Conservation (phyloP, 1,140 invertebrate genomes). For the Ridgeia piscesae region DNA sequence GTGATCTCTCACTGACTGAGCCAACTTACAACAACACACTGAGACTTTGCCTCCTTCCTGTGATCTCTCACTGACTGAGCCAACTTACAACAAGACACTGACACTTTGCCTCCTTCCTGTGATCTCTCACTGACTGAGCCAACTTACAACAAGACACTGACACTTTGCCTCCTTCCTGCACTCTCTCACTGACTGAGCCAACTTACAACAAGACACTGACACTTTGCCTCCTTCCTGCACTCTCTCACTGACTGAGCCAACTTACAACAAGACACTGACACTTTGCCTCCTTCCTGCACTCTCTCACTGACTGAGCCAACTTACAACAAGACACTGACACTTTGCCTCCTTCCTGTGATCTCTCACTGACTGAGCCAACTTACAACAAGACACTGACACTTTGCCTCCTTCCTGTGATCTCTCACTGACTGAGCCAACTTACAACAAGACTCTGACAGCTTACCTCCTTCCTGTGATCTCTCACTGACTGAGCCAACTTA, state of each 20-base stretch:
- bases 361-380: slow-evolving; percentile 62
- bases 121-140: slow-evolving; percentile 60
- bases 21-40: slow-evolving; percentile 67
- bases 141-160: slow-evolving; percentile 70
- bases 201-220: slow-evolving; percentile 38
- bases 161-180: slow-evolving; percentile 68
- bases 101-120: too few species aligned
- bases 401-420: too few species aligned
- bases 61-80: slow-evolving; percentile 64
- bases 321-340: slow-evolving; percentile 69
- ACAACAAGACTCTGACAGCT: slow-evolving; percentile 67
- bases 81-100: slow-evolving; percentile 40
- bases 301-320: slow-evolving; percentile 63
- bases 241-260: slow-evolving; percentile 61
- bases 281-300: slow-evolving; percentile 67
- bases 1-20: slow-evolving; percentile 64
- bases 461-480: slow-evolving; percentile 68
- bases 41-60: slow-evolving; percentile 68
- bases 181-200: slow-evolving; percentile 62
- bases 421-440: slow-evolving; percentile 64
- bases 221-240: too few species aligned
- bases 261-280: too few species aligned
- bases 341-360: slow-evolving; percentile 68
- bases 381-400: slow-evolving; percentile 28
- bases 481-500: slow-evolving; percentile 62